Percentiles rank a stretch among this genome's conserved stretches.
Evolutionary conservation across 2,113 vertebrate genomes (phyloP).

Genomic region (Illadopsis cleaveri): DNA sequence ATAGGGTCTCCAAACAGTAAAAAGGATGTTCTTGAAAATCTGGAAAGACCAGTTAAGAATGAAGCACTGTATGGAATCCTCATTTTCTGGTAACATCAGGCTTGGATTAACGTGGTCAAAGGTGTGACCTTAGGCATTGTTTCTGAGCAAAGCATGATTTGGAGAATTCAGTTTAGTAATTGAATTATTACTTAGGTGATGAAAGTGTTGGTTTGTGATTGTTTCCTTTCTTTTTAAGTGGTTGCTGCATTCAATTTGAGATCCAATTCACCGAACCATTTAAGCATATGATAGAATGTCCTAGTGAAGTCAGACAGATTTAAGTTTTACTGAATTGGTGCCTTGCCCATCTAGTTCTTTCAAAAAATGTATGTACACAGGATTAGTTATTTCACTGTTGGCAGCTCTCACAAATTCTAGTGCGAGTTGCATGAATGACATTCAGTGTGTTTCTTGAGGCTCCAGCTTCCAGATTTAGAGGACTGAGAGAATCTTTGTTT

Average conservation of each 20-base stretch:
- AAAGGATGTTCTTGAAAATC: neutral
- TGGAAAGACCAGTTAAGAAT: neutral
- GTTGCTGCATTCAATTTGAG: neutral
- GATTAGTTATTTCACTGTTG: slow-evolving; percentile 46
- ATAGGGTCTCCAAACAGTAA: neutral
- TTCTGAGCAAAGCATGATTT: neutral
- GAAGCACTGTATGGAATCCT: neutral
- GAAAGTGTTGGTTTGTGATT: neutral
- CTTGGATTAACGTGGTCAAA: neutral
- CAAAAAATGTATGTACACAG: neutral
- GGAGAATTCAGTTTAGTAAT: neutral
- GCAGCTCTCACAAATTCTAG: neutral
- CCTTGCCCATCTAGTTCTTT: slow-evolving; percentile 1
- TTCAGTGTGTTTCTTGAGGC: slow-evolving; percentile 31
- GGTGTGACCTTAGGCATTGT: neutral
- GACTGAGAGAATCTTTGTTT: slow-evolving; percentile 55
- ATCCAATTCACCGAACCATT: neutral
- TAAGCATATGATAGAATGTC: neutral
- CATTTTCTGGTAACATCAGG: neutral
- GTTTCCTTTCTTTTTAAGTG: slow-evolving; percentile 1
- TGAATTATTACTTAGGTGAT: neutral
- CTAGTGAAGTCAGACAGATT: neutral
- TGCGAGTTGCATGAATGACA: neutral
- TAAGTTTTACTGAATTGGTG: neutral
- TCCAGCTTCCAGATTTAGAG: neutral